Evolutionary conservation across 2,113 vertebrate genomes (phyloP).

Genomic region (zebrafish (Danio rerio)): GRCz12tu NC_133189.1:56570501-56571000

Average conservation of each 20-base stretch:
- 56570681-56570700: conserved; percentile 58
- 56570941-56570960: too few species aligned
- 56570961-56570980: too few species aligned
- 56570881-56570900: too few species aligned
- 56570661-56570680: conserved; percentile 62
- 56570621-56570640: conserved; percentile 68
- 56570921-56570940: too few species aligned
- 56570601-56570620: conserved; percentile 72
- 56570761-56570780: background rate
- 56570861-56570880: too few species aligned
- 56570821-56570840: too few species aligned
- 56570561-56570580: conserved; percentile 69
- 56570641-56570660: conserved; percentile 64
- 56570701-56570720: background rate
- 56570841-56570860: too few species aligned
- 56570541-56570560: conserved; percentile 63
- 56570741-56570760: too few species aligned
- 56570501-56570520: conserved; percentile 76
- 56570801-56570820: too few species aligned
- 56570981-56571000: too few species aligned
- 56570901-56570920: too few species aligned
- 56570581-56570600: conserved; percentile 76
- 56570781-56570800: background rate
- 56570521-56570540: conserved; percentile 71
- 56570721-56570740: conserved; percentile 10